Percentiles rank a stretch among this genome's conserved stretches.
Conservation (phyloP, 2,888 invertebrate genomes). For the Didymodactylos carnosus region DNA sequence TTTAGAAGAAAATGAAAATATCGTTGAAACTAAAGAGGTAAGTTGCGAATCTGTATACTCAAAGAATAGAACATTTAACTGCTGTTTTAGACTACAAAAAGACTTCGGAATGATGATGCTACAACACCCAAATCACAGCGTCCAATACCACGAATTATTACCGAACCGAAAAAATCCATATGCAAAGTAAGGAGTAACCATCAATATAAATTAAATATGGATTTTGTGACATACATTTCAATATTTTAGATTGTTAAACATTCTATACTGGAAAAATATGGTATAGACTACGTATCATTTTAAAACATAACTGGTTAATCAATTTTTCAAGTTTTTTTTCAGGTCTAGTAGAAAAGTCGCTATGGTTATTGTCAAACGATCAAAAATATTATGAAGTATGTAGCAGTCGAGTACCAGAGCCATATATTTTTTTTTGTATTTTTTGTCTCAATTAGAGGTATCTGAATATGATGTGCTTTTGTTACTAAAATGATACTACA, state of each 20-base stretch:
- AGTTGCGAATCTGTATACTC: too few species aligned
- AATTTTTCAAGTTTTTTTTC: too few species aligned
- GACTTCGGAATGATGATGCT: neutral
- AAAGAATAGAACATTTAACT: too few species aligned
- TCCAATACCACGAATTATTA: neutral
- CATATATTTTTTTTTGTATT: neutral
- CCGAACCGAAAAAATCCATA: neutral
- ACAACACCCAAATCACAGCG: neutral
- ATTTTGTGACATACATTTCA: neutral
- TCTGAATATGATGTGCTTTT: too few species aligned
- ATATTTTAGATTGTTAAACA: neutral
- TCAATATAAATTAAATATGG: too few species aligned
- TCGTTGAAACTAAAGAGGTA: too few species aligned
- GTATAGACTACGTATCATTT: too few species aligned
- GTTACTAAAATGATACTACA: too few species aligned
- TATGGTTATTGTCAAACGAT: neutral
- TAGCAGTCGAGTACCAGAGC: neutral
- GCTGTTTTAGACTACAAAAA: neutral
- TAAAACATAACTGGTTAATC: too few species aligned
- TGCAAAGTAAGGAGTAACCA: too few species aligned
- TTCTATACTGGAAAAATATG: neutral
- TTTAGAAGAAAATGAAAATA: neutral
- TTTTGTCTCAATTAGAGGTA: neutral
- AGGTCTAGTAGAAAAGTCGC: too few species aligned
- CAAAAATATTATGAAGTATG: neutral